Base-by-base conservation (phyloP, 2,797 vertebrate genomes). In the Miopithecus talapoin region DNA sequence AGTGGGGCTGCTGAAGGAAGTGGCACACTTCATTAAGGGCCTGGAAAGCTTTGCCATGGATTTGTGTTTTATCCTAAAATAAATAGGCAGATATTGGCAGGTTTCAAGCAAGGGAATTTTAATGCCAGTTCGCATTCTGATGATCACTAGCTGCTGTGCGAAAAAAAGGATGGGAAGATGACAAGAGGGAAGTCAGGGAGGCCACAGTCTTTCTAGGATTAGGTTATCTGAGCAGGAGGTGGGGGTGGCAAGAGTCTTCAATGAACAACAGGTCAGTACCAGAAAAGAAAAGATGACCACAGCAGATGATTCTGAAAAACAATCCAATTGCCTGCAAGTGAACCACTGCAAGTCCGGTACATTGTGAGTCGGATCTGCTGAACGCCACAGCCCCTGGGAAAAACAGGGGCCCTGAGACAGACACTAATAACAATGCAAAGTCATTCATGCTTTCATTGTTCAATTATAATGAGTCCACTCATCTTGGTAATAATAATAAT, bases 361-460 rank as follows among this genome's bases (percentile, higher is more conserved):
- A 84, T 36, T 19, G 10, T 96, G 97, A 97, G 87, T 97, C 93
- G 19, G 21, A 43, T 70, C 89, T 94, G 79, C 50, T 68, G 93
- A 97, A 83, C 0, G 43, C 17, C 43, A 94, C 76, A 95, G 93
- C 97, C 85, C 28, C 43, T 98, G 97, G 96, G 98, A 97, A 94
- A 95, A 97, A 88, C 85, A 97, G 57, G 95, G 97, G 94, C 94
- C 92, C 81, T 3, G 68, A 98, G 92, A 90, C 94, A 98, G 97
- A 96, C 96, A 96, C 93, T 92, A 97, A 98, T 96, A 97, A 97
- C 97, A 93, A 98, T 91, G 95, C 84, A 98, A 98, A 98, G 94
- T 98, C 98, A 98, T 92, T 98, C 96, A 85, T 43, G 53, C 97
- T 97, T 98, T 83, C 96, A 96, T 97, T 97, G 97, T 98, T 98